These are phyloP conservation scores for Drosophila affinis DNA, from an alignment of 2,888 invertebrate genomes.

Conservation along the genomic window DNA sequence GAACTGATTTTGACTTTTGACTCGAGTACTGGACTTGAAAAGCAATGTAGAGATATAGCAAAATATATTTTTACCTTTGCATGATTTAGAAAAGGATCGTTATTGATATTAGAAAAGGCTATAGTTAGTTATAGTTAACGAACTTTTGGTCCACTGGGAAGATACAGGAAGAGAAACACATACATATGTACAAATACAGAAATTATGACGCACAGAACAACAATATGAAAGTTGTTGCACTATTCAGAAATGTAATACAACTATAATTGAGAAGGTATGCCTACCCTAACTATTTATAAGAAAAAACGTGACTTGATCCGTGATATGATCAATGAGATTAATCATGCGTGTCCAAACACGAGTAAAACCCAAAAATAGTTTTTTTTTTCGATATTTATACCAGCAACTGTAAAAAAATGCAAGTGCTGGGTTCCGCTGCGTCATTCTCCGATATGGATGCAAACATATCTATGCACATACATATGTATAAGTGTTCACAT, in stretches of 20 bases:
- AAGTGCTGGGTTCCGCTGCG: slow-evolving; percentile 44
- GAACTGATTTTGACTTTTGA: neutral
- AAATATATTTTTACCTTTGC: too few relatives aligned
- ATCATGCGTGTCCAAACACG: slow-evolving; percentile 11
- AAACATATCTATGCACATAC: neutral
- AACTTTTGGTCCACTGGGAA: too few relatives aligned
- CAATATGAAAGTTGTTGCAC: too few relatives aligned
- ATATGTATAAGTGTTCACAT: neutral
- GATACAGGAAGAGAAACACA: too few relatives aligned
- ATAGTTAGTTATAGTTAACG: too few relatives aligned
- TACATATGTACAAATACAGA: too few relatives aligned
- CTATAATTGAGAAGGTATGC: too few relatives aligned
- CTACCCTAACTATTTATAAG: neutral
- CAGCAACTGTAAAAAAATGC: slow-evolving; percentile 44
- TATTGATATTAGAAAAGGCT: too few relatives aligned
- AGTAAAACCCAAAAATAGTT: slow-evolving; percentile 5
- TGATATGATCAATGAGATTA: slow-evolving; percentile 11
- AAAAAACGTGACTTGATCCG: neutral
- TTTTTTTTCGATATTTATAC: slow-evolving; percentile 3
- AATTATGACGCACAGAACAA: too few relatives aligned
- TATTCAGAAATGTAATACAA: neutral
- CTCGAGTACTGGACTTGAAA: too few relatives aligned
- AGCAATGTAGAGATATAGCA: too few relatives aligned
- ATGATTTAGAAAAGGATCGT: too few relatives aligned
- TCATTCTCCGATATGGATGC: slow-evolving; percentile 23